Percentiles rank a stretch among this genome's conserved stretches.
These are phyloP conservation scores for Ifrita kowaldi DNA, from an alignment of 2,113 vertebrate species.

Conservation along the genomic window DNA sequence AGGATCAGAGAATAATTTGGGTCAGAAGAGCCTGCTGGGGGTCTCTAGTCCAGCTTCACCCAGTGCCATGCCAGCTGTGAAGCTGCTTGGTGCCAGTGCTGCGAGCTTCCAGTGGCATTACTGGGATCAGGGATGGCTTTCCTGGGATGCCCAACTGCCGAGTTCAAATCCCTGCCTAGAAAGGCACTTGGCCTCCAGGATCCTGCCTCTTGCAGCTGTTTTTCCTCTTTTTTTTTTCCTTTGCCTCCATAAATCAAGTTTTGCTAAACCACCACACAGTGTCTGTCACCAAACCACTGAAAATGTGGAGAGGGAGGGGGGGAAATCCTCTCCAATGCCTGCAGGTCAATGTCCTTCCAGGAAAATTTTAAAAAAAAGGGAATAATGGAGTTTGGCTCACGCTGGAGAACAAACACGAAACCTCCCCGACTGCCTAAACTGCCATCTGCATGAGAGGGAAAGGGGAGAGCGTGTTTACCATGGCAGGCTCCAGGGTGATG, in stretches of 20 bases:
- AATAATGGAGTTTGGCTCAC: neutral
- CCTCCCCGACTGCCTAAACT: neutral
- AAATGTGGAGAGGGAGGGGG: neutral
- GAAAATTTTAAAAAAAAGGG: neutral
- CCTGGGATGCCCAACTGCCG: neutral
- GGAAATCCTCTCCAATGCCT: neutral
- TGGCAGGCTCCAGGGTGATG: conserved; percentile 8
- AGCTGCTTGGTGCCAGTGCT: neutral
- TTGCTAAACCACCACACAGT: neutral
- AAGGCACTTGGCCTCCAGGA: neutral
- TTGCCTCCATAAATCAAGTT: no score
- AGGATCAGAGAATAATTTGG: neutral
- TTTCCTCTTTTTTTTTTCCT: no score
- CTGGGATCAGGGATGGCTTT: neutral
- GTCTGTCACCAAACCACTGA: neutral
- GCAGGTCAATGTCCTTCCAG: neutral
- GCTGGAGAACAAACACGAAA: neutral
- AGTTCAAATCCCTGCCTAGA: neutral
- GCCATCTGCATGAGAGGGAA: neutral
- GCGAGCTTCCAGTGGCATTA: no score
- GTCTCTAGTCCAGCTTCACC: neutral
- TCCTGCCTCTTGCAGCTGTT: neutral
- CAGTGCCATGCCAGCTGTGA: neutral
- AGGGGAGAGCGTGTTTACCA: neutral
- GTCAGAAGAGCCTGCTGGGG: neutral